Evolutionary conservation across 2,888 invertebrate genomes (phyloP).

Genomic region (Drosophila eohydei): DNA sequence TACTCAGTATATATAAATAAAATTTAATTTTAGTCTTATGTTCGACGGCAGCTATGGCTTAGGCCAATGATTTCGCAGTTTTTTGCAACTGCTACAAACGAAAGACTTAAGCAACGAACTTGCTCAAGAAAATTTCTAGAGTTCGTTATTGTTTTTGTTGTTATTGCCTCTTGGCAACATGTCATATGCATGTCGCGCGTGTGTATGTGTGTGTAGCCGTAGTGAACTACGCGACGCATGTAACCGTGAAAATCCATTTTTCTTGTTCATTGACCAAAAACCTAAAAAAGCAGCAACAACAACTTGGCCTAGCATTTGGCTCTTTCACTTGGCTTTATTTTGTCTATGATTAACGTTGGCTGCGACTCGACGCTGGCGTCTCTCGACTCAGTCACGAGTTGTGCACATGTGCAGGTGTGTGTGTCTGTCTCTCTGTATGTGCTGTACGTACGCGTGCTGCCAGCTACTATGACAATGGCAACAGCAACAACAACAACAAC

Average conservation of each 20-base stretch:
- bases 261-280: slow-evolving; percentile 81
- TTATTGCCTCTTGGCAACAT: slow-evolving; percentile 39
- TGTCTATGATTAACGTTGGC: slow-evolving; percentile 72
- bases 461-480: slow-evolving; percentile 51
- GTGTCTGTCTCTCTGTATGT: slow-evolving; percentile 30
- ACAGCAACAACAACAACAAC: slow-evolving; percentile 46
- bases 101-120: slow-evolving; percentile 65
- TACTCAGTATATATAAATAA: not conserved
- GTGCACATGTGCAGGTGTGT: slow-evolving; percentile 39
- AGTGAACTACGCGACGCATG: slow-evolving; percentile 63
- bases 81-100: slow-evolving; percentile 19
- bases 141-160: slow-evolving; percentile 17
- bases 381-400: slow-evolving; percentile 70
- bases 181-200: slow-evolving; percentile 52
- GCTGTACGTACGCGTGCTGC: slow-evolving; percentile 70
- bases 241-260: slow-evolving; percentile 80
- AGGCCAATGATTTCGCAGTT: not conserved
- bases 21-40: not conserved
- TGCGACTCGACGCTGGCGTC: slow-evolving; percentile 48
- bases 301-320: slow-evolving; percentile 46
- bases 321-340: slow-evolving; percentile 69
- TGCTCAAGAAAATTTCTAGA: slow-evolving; percentile 32
- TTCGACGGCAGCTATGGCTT: not conserved
- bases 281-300: slow-evolving; percentile 36
- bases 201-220: slow-evolving; percentile 26